These are phyloP conservation scores for Catamblyrhynchus diadema DNA, from an alignment of 2,797 vertebrate genomes.

Conservation along the genomic window DNA sequence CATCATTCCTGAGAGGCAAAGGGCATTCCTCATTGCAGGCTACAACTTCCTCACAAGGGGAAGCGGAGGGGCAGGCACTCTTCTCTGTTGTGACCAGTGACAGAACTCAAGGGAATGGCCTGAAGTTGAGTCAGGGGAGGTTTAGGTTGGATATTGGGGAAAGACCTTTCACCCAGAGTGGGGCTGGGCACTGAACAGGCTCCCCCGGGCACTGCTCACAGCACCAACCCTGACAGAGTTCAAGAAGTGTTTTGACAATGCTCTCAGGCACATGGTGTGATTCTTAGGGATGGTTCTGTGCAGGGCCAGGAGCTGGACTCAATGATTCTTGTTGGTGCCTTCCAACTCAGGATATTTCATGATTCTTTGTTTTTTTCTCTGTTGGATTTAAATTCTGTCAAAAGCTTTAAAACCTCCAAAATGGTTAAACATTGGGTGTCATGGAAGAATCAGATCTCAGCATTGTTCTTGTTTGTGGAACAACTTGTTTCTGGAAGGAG, in stretches of 20 bases:
- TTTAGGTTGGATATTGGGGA: background rate
- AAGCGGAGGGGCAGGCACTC: background rate
- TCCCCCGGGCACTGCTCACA: background rate
- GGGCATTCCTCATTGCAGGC: background rate
- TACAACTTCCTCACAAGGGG: background rate
- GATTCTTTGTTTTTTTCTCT: background rate
- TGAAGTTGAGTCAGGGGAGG: fast-evolving
- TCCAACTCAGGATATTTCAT: background rate
- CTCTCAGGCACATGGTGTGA: background rate
- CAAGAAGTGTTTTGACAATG: fast-evolving
- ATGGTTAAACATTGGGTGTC: background rate
- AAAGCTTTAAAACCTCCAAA: background rate
- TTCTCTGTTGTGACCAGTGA: background rate
- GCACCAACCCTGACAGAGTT: background rate
- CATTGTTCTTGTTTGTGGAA: background rate
- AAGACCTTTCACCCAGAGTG: background rate
- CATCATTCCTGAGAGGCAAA: background rate
- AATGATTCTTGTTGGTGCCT: background rate
- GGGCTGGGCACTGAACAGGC: fast-evolving
- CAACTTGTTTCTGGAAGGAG: background rate
- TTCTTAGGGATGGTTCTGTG: background rate
- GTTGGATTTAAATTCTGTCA: background rate
- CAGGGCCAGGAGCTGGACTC: background rate
- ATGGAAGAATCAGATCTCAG: background rate
- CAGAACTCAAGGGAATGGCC: background rate